phyloP scores from a whole-genome alignment of 2,113 vertebrate genomes.

The Falco punctatus region DNA sequence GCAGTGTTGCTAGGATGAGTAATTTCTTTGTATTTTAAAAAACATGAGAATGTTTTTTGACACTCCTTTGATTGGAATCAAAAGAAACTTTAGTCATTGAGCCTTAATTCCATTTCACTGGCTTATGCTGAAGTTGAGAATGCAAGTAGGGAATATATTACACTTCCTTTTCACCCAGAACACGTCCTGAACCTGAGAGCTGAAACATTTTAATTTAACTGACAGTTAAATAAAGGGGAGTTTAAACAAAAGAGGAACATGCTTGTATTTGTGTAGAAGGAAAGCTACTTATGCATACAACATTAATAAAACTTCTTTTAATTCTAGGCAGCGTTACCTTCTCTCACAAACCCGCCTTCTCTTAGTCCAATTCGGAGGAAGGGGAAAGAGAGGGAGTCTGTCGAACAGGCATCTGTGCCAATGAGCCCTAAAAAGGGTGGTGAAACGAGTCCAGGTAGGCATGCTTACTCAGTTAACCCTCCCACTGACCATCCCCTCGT shows the following conservation, averaged over 20 bases:
- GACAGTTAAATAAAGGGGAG: background rate
- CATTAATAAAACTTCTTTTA: background rate
- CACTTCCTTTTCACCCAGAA: background rate
- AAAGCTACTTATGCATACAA: background rate
- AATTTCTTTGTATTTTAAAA: background rate
- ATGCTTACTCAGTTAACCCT: background rate
- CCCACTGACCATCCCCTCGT: background rate
- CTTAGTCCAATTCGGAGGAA: slow-evolving; percentile 96
- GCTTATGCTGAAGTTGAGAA: background rate
- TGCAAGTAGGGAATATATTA: background rate
- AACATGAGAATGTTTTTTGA: background rate
- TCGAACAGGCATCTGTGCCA: slow-evolving; percentile 80
- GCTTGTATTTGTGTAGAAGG: background rate
- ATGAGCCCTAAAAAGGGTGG: slow-evolving; percentile 92
- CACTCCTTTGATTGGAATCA: background rate
- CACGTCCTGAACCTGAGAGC: background rate
- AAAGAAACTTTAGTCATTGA: background rate
- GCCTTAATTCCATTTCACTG: background rate
- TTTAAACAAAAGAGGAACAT: background rate
- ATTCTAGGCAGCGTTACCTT: slow-evolving; percentile 90
- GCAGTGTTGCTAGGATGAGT: background rate
- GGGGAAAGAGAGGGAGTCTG: slow-evolving; percentile 89
- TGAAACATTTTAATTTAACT: background rate
- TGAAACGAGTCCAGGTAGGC: slow-evolving; percentile 86
- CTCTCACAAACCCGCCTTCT: slow-evolving; percentile 91